These are phyloP conservation scores for Ascidia mentula DNA, from an alignment of 23 tunicate species.

Conservation along the genomic window DNA sequence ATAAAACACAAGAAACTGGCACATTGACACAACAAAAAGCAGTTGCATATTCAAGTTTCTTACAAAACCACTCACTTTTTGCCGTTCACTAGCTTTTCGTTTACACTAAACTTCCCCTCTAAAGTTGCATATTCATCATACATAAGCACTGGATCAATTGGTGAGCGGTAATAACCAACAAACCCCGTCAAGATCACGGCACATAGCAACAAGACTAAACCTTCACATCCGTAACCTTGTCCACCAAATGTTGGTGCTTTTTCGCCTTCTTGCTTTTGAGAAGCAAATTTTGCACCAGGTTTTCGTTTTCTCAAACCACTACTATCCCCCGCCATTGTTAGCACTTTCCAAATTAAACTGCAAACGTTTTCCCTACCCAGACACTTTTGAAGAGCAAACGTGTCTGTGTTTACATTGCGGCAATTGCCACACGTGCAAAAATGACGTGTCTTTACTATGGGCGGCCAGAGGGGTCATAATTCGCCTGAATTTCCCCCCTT, in stretches of 20 bases:
- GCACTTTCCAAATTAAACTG: too few species aligned
- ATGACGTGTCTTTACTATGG: too few species aligned
- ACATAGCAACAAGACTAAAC: neutral
- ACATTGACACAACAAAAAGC: too few species aligned
- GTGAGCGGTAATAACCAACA: conserved; percentile 23
- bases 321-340: too few species aligned
- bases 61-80: conserved; percentile 18
- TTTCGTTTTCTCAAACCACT: neutral
- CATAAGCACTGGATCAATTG: conserved; percentile 36
- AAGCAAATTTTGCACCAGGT: neutral
- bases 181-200: neutral
- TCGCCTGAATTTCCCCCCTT: too few species aligned
- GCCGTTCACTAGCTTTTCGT: conserved; percentile 28
- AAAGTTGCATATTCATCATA: conserved; percentile 1
- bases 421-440: too few species aligned
- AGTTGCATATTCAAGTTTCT: neutral
- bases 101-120: conserved; percentile 30
- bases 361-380: too few species aligned
- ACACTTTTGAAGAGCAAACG: too few species aligned
- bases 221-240: neutral
- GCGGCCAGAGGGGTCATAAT: too few species aligned
- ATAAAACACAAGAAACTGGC: too few species aligned
- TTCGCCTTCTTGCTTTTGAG: neutral
- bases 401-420: too few species aligned
- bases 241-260: neutral